Percentiles rank a stretch among this genome's conserved stretches.
These are phyloP conservation scores for Carduelis carduelis DNA, from an alignment of 2,797 vertebrate species.

Conservation along the genomic window DNA sequence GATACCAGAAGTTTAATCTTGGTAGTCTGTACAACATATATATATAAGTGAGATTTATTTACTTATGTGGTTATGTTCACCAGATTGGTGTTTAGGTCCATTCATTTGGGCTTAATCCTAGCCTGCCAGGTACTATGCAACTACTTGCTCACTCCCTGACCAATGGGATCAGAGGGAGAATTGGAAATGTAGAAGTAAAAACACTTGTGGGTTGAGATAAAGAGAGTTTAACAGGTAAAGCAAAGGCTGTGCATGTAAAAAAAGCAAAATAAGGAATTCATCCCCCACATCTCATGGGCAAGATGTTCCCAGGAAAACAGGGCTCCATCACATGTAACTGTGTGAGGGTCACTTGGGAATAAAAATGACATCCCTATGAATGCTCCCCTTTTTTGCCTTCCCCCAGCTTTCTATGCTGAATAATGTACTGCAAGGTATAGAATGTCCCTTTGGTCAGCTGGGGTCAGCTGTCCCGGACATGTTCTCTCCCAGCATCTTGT, in stretches of 20 bases:
- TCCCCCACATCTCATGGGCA: not conserved
- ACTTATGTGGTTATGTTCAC: not conserved
- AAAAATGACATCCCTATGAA: fast-evolving
- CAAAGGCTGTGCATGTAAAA: fast-evolving
- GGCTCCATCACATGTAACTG: too few relatives aligned
- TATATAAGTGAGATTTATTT: not conserved
- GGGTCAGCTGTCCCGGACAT: not conserved
- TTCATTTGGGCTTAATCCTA: not conserved
- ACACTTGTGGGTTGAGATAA: not conserved
- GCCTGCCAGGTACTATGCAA: not conserved
- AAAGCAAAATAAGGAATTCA: not conserved
- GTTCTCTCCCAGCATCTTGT: not conserved
- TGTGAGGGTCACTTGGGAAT: not conserved
- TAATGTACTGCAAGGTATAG: not conserved
- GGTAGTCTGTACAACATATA: not conserved
- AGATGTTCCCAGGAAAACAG: not conserved
- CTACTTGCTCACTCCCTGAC: fast-evolving
- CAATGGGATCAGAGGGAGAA: not conserved
- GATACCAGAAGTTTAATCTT: not conserved
- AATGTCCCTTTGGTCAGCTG: not conserved
- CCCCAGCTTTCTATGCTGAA: not conserved
- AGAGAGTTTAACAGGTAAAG: not conserved
- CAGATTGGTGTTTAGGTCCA: not conserved
- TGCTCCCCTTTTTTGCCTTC: not conserved
- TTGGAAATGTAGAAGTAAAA: not conserved